These are phyloP conservation scores for Nerophis lumbriciformis DNA, from an alignment of 2,113 vertebrate genomes.

Conservation along the genomic window DNA sequence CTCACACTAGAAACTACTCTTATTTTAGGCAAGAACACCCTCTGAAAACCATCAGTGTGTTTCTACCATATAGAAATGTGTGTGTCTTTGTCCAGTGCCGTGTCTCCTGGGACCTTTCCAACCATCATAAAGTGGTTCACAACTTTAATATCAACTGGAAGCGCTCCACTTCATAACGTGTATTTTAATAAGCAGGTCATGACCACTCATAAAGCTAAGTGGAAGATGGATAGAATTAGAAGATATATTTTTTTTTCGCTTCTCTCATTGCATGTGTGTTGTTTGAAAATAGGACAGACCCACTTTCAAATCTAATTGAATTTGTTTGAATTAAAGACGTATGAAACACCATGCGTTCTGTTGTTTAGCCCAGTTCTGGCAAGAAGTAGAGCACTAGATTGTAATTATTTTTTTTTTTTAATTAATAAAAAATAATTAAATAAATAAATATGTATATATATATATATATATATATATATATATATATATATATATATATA, in stretches of 20 bases:
- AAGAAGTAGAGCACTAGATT: slow-evolving; percentile 12
- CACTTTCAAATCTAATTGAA: slow-evolving; percentile 27
- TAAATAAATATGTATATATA: too few species aligned
- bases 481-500: too few species aligned
- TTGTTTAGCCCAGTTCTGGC: slow-evolving; percentile 21
- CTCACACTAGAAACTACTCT: neutral
- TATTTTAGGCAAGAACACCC: neutral
- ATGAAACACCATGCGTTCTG: neutral
- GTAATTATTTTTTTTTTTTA: too few species aligned
- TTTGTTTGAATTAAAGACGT: slow-evolving; percentile 27
- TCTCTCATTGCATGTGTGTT: slow-evolving; percentile 23
- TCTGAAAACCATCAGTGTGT: neutral
- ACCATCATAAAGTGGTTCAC: neutral
- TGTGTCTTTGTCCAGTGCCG: neutral
- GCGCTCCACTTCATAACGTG: slow-evolving; percentile 12
- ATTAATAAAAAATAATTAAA: too few species aligned
- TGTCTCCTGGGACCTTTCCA: slow-evolving; percentile 2
- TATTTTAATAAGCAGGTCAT: slow-evolving; percentile 29
- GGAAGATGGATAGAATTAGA: neutral
- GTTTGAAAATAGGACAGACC: slow-evolving; percentile 44
- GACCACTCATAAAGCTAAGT: slow-evolving; percentile 16
- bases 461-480: too few species aligned
- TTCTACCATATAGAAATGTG: neutral
- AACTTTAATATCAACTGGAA: slow-evolving; percentile 1
- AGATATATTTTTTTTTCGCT: slow-evolving; percentile 1